Conservation (phyloP, 2,888 invertebrate genomes). For the Dastarcus helophoroides region DNA sequence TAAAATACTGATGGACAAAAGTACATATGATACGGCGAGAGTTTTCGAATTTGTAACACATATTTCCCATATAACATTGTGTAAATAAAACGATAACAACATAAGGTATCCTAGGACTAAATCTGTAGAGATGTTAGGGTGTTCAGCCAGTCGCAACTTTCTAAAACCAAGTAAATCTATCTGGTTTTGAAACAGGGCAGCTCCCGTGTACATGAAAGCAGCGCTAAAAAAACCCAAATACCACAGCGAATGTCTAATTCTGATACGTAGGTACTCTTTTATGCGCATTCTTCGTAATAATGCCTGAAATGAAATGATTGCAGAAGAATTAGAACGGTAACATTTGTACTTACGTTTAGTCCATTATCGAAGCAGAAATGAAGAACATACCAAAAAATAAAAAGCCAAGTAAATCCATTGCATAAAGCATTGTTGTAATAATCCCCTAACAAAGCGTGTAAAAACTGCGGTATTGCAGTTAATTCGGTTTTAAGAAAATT, state of each 20-base stretch:
- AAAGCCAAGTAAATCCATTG: conserved; percentile 31
- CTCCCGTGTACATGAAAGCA: conserved; percentile 7
- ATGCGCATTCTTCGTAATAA: conserved; percentile 7
- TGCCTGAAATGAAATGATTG: conserved; percentile 3
- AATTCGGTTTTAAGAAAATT: conserved; percentile 29
- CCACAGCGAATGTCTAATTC: conserved; percentile 9
- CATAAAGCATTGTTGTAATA: conserved; percentile 31
- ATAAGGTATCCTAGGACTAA: conserved; percentile 6
- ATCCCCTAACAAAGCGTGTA: conserved; percentile 26
- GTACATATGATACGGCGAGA: conserved; percentile 5
- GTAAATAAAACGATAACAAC: conserved; percentile 8
- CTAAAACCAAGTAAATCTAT: conserved; percentile 7
- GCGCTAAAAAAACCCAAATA: conserved; percentile 9
- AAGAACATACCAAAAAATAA: conserved; percentile 27
- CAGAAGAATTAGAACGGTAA: background rate
- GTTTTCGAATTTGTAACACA: conserved; percentile 5
- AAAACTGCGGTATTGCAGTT: conserved; percentile 27
- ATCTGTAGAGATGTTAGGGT: conserved; percentile 4
- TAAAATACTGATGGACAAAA: conserved; percentile 5
- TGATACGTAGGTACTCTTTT: conserved; percentile 7
- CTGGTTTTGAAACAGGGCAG: conserved; percentile 3
- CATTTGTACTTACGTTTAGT: conserved; percentile 23
- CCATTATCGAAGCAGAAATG: conserved; percentile 26
- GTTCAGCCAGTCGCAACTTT: background rate
- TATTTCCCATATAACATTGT: conserved; percentile 9